These are phyloP conservation scores for Pharmacophagus antenor DNA, from an alignment of 2,888 invertebrate genomes.

Conservation along the genomic window DNA sequence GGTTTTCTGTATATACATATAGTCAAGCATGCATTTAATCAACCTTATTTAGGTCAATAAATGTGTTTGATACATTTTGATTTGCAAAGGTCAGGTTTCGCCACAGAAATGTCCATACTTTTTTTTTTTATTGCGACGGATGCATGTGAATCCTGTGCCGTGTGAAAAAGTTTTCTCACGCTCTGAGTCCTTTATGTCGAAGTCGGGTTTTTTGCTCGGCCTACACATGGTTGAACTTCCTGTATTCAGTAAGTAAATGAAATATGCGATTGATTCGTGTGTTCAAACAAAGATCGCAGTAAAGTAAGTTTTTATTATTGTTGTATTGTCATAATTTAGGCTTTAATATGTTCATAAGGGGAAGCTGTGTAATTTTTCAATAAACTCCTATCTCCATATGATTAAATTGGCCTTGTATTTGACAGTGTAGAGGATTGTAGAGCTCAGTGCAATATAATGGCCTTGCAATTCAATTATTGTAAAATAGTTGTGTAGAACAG, in stretches of 20 bases:
- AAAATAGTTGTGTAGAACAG: slow-evolving; percentile 33
- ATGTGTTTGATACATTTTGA: slow-evolving; percentile 40
- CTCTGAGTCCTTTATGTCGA: slow-evolving; percentile 49
- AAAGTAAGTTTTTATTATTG: slow-evolving; percentile 19
- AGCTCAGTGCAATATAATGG: slow-evolving; percentile 36
- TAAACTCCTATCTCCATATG: slow-evolving; percentile 45
- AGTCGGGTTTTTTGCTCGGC: slow-evolving; percentile 47
- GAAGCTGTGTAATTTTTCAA: slow-evolving; percentile 35
- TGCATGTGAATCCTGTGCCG: slow-evolving; percentile 57
- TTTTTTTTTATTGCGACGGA: slow-evolving; percentile 54
- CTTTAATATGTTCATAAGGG: slow-evolving; percentile 33
- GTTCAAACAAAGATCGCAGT: slow-evolving; percentile 32
- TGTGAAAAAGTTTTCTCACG: slow-evolving; percentile 63
- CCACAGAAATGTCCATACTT: slow-evolving; percentile 42
- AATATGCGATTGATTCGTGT: slow-evolving; percentile 38
- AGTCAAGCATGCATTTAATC: slow-evolving; percentile 56
- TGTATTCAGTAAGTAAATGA: slow-evolving; percentile 48
- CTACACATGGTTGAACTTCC: slow-evolving; percentile 59
- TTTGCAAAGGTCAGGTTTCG: slow-evolving; percentile 61
- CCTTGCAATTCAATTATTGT: slow-evolving; percentile 40
- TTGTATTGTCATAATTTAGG: slow-evolving; percentile 25
- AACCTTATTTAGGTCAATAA: slow-evolving; percentile 46
- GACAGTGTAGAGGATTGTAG: slow-evolving; percentile 52
- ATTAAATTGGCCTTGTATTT: slow-evolving; percentile 69
- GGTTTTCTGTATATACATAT: slow-evolving; percentile 53